These are phyloP conservation scores for Brachyptera putata DNA, from an alignment of 2,888 invertebrate genomes.

Conservation along the genomic window DNA sequence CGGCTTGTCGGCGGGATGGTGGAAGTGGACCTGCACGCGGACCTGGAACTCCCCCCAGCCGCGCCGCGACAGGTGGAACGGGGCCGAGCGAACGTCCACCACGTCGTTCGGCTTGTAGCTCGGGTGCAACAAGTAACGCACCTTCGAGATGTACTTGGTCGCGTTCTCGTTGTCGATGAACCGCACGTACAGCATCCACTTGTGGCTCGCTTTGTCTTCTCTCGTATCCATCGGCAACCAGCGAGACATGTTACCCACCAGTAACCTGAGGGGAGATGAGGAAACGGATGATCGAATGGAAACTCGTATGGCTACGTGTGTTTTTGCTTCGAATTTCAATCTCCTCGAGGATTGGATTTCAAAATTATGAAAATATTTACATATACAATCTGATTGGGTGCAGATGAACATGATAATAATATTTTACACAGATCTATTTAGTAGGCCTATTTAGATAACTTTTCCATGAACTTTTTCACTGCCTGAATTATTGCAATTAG, in stretches of 20 bases:
- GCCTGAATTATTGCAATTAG: no score
- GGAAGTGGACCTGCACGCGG: slow-evolving; percentile 73
- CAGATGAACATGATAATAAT: no score
- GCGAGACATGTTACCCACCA: slow-evolving; percentile 75
- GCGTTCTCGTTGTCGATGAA: slow-evolving; percentile 57
- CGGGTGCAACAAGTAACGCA: slow-evolving; percentile 75
- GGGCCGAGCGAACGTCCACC: slow-evolving; percentile 64
- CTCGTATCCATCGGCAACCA: slow-evolving; percentile 68
- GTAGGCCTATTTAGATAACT: no score
- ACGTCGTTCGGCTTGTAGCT: slow-evolving; percentile 85
- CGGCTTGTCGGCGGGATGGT: slow-evolving; percentile 67
- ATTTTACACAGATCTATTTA: no score
- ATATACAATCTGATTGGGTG: no score
- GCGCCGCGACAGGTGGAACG: slow-evolving; percentile 77
- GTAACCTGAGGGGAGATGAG: slow-evolving; percentile 37
- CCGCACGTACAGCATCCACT: slow-evolving; percentile 86
- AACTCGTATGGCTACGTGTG: slow-evolving; percentile 1
- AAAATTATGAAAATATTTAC: neutral
- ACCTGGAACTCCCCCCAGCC: slow-evolving; percentile 94
- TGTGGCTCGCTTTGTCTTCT: slow-evolving; percentile 71
- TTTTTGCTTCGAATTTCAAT: no score
- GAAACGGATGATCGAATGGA: neutral
- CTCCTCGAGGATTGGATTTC: no score
- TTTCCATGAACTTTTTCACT: no score
- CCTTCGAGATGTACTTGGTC: slow-evolving; percentile 63